Evolutionary conservation across 1,140 invertebrate genomes (phyloP).

Genomic region (Antheraea pernyi): DNA sequence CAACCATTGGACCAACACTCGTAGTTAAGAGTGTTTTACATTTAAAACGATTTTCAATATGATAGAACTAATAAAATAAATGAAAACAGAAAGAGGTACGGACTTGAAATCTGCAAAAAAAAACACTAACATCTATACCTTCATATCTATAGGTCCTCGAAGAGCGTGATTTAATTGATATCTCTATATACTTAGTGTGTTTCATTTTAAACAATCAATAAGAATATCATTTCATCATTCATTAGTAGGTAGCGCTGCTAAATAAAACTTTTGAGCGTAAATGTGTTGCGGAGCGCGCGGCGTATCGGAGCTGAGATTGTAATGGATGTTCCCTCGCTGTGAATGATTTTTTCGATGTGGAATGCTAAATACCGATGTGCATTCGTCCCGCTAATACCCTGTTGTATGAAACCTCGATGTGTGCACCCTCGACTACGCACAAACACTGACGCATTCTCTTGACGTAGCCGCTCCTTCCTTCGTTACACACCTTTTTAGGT

Average conservation of each 20-base stretch:
- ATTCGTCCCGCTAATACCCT: constrained; percentile 37
- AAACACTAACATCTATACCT: too few relatives aligned
- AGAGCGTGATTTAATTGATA: too few relatives aligned
- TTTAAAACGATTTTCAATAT: too few relatives aligned
- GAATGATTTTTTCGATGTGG: constrained; percentile 67
- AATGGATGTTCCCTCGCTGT: constrained; percentile 63
- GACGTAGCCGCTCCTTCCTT: constrained; percentile 74
- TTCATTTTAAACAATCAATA: not conserved
- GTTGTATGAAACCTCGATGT: constrained; percentile 46
- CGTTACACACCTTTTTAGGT: constrained; percentile 76
- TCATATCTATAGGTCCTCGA: too few relatives aligned
- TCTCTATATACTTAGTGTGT: too few relatives aligned
- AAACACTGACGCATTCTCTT: constrained; percentile 54
- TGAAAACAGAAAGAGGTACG: too few relatives aligned
- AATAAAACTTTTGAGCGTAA: constrained; percentile 23
- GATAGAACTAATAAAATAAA: too few relatives aligned
- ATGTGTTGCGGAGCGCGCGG: constrained; percentile 66
- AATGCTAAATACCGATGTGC: constrained; percentile 55
- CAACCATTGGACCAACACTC: too few relatives aligned
- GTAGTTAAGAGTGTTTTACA: too few relatives aligned
- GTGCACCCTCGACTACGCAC: constrained; percentile 69
- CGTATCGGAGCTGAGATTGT: constrained; percentile 42
- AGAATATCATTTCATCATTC: not conserved
- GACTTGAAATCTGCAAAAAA: too few relatives aligned
- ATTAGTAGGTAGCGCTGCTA: not conserved